phyloP scores from a whole-genome alignment of 2,888 invertebrate genomes.

The Tipula helvola region DNA sequence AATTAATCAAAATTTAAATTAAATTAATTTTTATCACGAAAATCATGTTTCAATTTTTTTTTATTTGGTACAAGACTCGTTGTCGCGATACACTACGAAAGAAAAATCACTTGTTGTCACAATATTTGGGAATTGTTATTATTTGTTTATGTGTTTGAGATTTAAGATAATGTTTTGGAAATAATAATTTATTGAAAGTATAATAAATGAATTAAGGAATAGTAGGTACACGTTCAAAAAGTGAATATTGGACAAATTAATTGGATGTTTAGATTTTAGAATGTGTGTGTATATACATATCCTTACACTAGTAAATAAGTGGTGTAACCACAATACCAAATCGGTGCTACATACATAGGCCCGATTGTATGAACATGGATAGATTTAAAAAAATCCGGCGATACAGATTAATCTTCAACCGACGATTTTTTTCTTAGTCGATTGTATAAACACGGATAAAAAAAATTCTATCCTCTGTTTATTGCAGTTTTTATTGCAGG shows the following conservation, averaged over 20 bases:
- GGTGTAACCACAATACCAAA: too few species aligned
- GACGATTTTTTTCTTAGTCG: too few species aligned
- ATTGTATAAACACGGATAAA: too few species aligned
- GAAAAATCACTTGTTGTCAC: not conserved
- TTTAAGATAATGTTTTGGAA: not conserved
- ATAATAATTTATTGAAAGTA: not conserved
- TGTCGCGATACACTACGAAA: not conserved
- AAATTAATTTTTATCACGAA: not conserved
- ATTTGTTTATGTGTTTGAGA: not conserved
- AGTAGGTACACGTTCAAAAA: too few species aligned
- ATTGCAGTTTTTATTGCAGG: too few species aligned
- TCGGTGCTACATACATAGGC: too few species aligned
- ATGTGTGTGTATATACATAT: not conserved
- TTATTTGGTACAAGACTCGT: not conserved
- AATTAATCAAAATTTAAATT: not conserved
- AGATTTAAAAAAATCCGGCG: too few species aligned
- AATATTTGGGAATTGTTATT: not conserved
- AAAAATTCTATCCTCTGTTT: too few species aligned
- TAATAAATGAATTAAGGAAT: not conserved
- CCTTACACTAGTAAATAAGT: too few species aligned
- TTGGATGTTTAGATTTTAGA: not conserved
- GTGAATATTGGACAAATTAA: not conserved
- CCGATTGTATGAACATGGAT: too few species aligned
- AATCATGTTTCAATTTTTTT: not conserved
- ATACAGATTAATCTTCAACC: too few species aligned